A percentile compares a stretch with the other conserved stretches of the same genome.
Conservation (phyloP, 1,140 invertebrate genomes). For the Drosophila quadrilineata region DNA sequence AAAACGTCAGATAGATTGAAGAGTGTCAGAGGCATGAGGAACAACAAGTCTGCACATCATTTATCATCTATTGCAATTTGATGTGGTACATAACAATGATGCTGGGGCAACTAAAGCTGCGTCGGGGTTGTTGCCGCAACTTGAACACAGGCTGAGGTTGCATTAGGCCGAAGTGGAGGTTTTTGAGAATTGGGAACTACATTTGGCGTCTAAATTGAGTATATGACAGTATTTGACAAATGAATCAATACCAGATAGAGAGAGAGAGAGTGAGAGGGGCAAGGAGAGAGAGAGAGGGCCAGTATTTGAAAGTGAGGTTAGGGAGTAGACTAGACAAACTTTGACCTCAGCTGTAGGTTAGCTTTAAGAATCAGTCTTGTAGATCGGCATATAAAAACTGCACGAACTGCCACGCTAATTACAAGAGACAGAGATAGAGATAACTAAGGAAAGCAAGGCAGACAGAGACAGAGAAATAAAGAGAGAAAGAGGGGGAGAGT, state of each 20-base stretch:
- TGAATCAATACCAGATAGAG: background rate
- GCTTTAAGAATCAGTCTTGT: constrained; percentile 45
- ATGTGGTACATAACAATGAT: constrained; percentile 38
- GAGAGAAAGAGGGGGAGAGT: constrained; percentile 8
- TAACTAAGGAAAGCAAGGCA: background rate
- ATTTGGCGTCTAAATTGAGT: background rate
- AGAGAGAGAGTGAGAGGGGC: background rate
- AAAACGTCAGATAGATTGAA: background rate
- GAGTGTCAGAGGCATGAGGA: too few relatives aligned
- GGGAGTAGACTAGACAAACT: background rate
- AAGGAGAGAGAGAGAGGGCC: background rate
- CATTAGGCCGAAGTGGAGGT: too few relatives aligned
- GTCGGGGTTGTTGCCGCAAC: background rate
- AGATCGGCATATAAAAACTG: constrained; percentile 59
- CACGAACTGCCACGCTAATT: constrained; percentile 76
- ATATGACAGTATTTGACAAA: constrained; percentile 18
- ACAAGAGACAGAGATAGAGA: constrained; percentile 60
- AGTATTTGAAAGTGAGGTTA: too few relatives aligned
- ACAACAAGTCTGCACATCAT: too few relatives aligned
- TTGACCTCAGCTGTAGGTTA: constrained; percentile 4
- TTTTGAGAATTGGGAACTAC: too few relatives aligned
- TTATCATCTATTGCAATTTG: constrained; percentile 76
- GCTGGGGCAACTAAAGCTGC: background rate
- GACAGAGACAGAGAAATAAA: background rate
- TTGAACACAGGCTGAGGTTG: background rate